Base-by-base conservation (phyloP, 2,888 invertebrate species). In the Aspidiotus rigidus region DNA sequence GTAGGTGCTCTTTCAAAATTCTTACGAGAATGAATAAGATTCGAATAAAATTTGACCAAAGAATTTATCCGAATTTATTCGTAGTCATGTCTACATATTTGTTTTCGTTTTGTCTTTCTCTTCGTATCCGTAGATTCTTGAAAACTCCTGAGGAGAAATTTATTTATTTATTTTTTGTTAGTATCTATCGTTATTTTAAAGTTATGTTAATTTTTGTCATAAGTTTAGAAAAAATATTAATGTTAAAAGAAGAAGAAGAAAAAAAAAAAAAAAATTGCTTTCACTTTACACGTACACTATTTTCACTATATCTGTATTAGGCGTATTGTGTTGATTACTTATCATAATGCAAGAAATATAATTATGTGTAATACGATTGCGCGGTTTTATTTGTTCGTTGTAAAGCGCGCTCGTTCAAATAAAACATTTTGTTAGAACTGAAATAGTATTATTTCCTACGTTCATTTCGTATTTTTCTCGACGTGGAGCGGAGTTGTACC, bases 351-450 rank as follows among this genome's bases (percentile, higher is more conserved):
- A 59, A 59, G 6, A 59, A 59, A 59, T 39, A 59, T 59, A 28
- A 28, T 28, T 39, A 59, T 59, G 59, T 39, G 28, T 39, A 8
- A 59, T 28, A 16, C 28, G 10, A 13, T 49, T 11, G 41, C 40
- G 39, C 55, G 11, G 10, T n/a, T 57, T 57, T 64, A 64, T 53
- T 40, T n/a, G 17, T 64, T 53, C 53, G 17, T 64, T 64, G 55
- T 64, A 41, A 64, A 64, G 53, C 55, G 64, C 41, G 64, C 55
- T 64, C 41, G 54, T 54, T 54, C 64, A 64, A 62, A 49, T 49
- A 49, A 49, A 13, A 49, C n/a, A 49, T 49, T n/a, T 11, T 49
- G 49, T 49, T 49, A 49, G 49, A 11, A n/a, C 49, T 49, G 49
- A n/a, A 49, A 28, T 28, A 5, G 28, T 28, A 28, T 28, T 28